phyloP scores from a whole-genome alignment of 2,888 invertebrate species.

The Drosophila formosana region DNA sequence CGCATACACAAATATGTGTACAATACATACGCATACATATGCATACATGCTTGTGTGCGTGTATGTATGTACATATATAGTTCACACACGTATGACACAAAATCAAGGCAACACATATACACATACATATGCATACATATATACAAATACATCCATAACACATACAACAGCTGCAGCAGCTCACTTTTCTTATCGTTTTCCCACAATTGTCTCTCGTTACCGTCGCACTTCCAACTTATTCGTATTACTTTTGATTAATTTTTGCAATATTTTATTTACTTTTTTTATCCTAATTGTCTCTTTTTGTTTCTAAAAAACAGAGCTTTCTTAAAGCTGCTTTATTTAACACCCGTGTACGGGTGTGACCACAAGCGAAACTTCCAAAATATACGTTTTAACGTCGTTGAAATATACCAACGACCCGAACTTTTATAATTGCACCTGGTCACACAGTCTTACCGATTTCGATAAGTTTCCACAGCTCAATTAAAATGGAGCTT shows the following conservation, averaged over 20 bases:
- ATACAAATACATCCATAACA: slow-evolving; percentile 40
- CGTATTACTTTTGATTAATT: slow-evolving; percentile 22
- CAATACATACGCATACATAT: slow-evolving; percentile 14
- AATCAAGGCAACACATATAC: slow-evolving; percentile 61
- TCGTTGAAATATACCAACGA: not conserved
- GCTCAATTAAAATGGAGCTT: no score
- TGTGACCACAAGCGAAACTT: not conserved
- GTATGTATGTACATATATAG: slow-evolving; percentile 22
- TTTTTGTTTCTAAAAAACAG: slow-evolving; percentile 31
- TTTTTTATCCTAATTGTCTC: slow-evolving; percentile 41
- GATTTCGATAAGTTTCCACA: no score
- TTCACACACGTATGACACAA: slow-evolving; percentile 59
- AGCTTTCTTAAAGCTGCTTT: slow-evolving; percentile 1
- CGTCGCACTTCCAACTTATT: slow-evolving; percentile 13
- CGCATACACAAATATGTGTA: slow-evolving; percentile 41
- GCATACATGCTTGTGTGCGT: not conserved
- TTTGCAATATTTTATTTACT: slow-evolving; percentile 45
- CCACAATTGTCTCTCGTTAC: slow-evolving; percentile 28
- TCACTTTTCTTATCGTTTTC: slow-evolving; percentile 57
- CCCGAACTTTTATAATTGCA: no score
- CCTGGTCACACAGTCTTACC: no score
- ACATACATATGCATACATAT: slow-evolving; percentile 30
- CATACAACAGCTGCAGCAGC: slow-evolving; percentile 62
- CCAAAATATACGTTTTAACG: not conserved
- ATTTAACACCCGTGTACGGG: not conserved